Evolutionary conservation across 1,140 invertebrate species (phyloP), one percentile per base, ranked within the genome.

Genomic region (Ceratina calcarata): DNA sequence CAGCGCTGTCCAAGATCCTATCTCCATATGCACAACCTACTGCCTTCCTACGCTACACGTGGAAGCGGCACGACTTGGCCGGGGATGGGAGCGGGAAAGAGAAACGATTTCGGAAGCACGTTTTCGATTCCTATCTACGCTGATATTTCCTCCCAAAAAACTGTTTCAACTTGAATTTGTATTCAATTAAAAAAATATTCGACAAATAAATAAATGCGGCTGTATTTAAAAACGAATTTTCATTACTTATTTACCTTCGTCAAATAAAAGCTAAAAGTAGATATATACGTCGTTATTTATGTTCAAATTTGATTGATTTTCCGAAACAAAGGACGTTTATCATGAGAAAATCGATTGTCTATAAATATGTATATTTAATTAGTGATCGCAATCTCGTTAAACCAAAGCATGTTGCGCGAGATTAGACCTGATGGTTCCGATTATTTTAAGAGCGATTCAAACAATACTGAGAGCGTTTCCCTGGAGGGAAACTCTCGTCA

Each of bases 1-100:
- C 86, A 89, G 85, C 85, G 77, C 80, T 83, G 69, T 83, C 70
- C 32, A 57, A 83, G 85, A 86, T 83, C 65, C 32, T 86, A 85
- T 86, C 83, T 61, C n/a, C 55, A 8, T 37, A 37, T 74, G 45
- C 65, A 67, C 49, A 78, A 24, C 65, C 71, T 60, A 68, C 72
- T 77, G 51, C 68, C 71, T 80, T 37, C 24, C 51, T 74, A 68
- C 57, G 32, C 77, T 27, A 45, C 69, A 51, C 60, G 24, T 60
- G 45, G 68, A 72, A 72, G 16, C 58, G 49, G 27, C 70, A 51
- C 78, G 62, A 74, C 24, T 53, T 53, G 67, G 16, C 24, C 49
- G 51, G 37, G 15, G 22, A 58, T 7, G 57, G 2, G 32, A 65
- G n/a, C 24, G 60, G 45, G 16, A 62, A 32, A 66, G 55, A 77